These are phyloP conservation scores for Meles meles DNA, from an alignment of 2,113 vertebrate genomes.

Conservation along the genomic window DNA sequence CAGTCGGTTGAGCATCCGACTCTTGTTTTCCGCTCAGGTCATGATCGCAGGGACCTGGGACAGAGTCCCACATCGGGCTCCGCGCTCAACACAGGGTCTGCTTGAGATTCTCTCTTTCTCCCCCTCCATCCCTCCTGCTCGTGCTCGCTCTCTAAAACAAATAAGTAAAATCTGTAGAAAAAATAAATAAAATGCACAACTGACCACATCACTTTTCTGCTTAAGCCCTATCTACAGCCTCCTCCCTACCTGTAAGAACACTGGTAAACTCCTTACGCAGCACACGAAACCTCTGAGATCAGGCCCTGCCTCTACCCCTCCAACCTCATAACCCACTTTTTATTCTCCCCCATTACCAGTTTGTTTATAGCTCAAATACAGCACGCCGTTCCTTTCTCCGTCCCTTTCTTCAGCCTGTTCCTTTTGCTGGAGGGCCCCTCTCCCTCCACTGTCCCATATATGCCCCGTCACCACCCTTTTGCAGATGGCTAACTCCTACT, in stretches of 20 bases:
- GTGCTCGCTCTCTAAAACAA: neutral
- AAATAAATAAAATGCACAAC: neutral
- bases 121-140: neutral
- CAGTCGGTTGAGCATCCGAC: neutral
- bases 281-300: neutral
- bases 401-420: neutral
- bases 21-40: neutral
- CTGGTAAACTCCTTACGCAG: neutral
- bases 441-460: neutral
- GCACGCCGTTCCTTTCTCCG: neutral
- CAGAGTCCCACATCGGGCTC: neutral
- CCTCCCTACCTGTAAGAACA: neutral
- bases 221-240: neutral
- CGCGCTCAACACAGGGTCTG: neutral
- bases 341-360: neutral
- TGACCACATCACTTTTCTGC: neutral
- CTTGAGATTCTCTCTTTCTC: neutral
- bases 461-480: neutral
- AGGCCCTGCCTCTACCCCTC: neutral
- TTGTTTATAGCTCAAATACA: neutral
- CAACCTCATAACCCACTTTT: neutral
- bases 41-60: neutral
- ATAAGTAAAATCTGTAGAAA: neutral
- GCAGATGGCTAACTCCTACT: constrained; percentile 40
- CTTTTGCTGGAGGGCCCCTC: neutral